Evolutionary conservation across 2,113 vertebrate genomes (phyloP).

Genomic region (Antechinus stuartii): DNA sequence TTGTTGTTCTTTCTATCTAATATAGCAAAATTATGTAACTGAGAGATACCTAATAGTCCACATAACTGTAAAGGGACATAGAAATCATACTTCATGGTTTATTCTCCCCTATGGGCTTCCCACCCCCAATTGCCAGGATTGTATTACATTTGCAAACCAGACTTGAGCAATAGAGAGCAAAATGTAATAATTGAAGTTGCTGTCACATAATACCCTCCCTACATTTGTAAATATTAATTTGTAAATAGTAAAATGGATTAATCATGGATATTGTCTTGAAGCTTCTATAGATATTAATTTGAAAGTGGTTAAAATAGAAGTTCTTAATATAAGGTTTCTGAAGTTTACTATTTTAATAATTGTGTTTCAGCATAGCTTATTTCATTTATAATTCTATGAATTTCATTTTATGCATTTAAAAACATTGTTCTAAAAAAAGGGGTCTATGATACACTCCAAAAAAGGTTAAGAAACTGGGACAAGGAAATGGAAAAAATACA

Average conservation of each 20-base stretch:
- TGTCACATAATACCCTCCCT: not conserved
- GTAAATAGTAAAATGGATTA: not conserved
- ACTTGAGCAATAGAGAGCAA: slow-evolving; percentile 36
- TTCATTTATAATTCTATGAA: not conserved
- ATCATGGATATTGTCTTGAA: not conserved
- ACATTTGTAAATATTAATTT: not conserved
- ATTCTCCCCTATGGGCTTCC: not conserved
- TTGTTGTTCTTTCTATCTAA: slow-evolving; percentile 59
- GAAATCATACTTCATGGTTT: not conserved
- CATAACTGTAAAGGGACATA: slow-evolving; percentile 38
- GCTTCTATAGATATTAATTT: not conserved
- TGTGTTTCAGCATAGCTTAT: not conserved
- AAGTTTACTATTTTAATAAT: not conserved
- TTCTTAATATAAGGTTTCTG: not conserved
- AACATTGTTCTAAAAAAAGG: not conserved
- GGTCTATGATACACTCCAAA: not conserved
- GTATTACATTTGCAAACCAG: slow-evolving; percentile 47
- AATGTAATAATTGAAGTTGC: slow-evolving; percentile 10
- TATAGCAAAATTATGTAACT: slow-evolving; percentile 44
- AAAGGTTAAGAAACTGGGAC: not conserved
- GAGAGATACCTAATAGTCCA: slow-evolving; percentile 52
- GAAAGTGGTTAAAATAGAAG: not conserved
- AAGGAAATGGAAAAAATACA: not conserved
- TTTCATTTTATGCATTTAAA: not conserved
- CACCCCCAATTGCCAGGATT: not conserved